Conservation (phyloP, 2,888 invertebrate genomes). For the Eupithecia abbreviata region DNA sequence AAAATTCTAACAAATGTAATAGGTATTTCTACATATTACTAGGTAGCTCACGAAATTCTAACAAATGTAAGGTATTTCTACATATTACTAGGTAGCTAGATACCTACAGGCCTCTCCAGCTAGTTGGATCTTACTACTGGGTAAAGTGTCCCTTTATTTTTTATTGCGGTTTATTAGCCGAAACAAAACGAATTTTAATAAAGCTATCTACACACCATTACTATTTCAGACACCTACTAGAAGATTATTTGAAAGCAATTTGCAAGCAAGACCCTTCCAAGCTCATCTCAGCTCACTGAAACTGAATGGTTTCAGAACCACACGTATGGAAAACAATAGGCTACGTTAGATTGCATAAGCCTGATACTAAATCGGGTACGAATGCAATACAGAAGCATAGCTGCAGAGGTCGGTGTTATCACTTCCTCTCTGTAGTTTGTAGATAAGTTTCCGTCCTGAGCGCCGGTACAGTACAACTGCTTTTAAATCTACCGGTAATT, state of each 20-base stretch:
- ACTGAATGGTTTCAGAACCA: not conserved
- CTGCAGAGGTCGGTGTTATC: slow-evolving; percentile 48
- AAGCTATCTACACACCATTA: not conserved
- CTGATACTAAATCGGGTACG: slow-evolving; percentile 1
- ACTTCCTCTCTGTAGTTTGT: slow-evolving; percentile 52
- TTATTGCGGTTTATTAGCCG: not conserved
- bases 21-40: slow-evolving; percentile 15
- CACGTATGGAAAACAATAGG: not conserved
- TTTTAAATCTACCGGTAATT: slow-evolving; percentile 7
- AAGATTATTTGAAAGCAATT: not conserved
- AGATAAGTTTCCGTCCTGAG: slow-evolving; percentile 49
- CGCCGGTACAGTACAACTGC: not conserved
- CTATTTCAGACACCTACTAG: not conserved
- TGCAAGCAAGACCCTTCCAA: not conserved
- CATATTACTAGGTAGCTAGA: not conserved
- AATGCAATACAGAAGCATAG: slow-evolving; percentile 40
- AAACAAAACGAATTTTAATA: not conserved
- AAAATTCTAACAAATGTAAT: slow-evolving; percentile 29
- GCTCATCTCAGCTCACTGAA: not conserved
- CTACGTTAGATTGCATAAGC: not conserved
- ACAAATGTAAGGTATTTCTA: slow-evolving; percentile 26
- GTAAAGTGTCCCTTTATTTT: not conserved
- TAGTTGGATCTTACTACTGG: not conserved
- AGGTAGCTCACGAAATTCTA: slow-evolving; percentile 17
- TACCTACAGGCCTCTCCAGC: not conserved